Base-by-base conservation (phyloP, 2,888 invertebrate genomes). In the Pogonocherus hispidulus region DNA sequence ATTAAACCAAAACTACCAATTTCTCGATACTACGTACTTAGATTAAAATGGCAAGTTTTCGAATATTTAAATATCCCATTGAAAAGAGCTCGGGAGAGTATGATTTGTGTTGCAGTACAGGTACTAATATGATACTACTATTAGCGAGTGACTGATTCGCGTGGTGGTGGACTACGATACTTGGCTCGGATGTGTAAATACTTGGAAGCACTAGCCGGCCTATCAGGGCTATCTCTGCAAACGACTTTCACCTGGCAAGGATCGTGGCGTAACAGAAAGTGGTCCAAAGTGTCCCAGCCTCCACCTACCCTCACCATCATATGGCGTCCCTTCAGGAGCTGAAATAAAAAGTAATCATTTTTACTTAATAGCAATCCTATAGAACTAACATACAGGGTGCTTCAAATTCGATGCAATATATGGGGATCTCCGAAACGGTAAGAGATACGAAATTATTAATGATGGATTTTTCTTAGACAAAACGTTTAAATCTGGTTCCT, bases 271-370 rank as follows among this genome's bases (percentile, higher is more conserved):
- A 92, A 90, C 83, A 97, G 89, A 88, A 96, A 96, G 87, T 96
- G 95, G 85, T 96, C 96, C 84, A 97, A 87, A 16, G 96, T 96
- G 87, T 79, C 79, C 96, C 96, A 96, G 73, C 96, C 96, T 74
- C 96, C 97, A 69, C 96, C 97, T 57, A 96, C 96, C 79, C 97
- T 91, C 66, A 97, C 96, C 96, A 97, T 96, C 91, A 96, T 96
- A 88, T 96, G 96, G n/a, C 93, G 91, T 57, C 94, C 95, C 85
- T 95, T 95, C 82, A 96, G 88, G 82, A 95, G 85, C 95, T 96
- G 89, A 3, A 86, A 87, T 79, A 73, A 82, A 78, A n/a, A n/a
- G n/a, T n/a, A n/a, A n/a, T n/a, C n/a, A n/a, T n/a, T n/a, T n/a
- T n/a, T n/a, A 63, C 41, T 64, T 1, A 46, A 46, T 2, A n/a